phyloP scores from a whole-genome alignment of 2,113 vertebrate genomes.

The Rattus norvegicus region DNA sequence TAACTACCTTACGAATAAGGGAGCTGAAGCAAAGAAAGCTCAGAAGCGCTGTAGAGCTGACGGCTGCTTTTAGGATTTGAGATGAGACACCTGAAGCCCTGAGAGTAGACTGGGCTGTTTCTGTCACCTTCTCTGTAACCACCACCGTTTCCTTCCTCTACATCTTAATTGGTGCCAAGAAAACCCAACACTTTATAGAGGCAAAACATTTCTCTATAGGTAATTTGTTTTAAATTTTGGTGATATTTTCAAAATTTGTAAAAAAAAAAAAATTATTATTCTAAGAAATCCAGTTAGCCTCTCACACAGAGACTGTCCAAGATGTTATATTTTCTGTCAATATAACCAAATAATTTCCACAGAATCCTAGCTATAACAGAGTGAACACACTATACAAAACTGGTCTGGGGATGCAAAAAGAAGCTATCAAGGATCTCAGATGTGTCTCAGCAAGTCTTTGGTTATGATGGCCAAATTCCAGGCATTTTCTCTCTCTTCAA shows the following conservation, averaged over 20 bases:
- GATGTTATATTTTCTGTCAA: not conserved
- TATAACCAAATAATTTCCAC: not conserved
- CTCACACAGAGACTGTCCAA: not conserved
- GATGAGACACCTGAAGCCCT: not conserved
- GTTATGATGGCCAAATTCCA: constrained; percentile 58
- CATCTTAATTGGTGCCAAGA: not conserved
- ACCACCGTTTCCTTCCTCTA: not conserved
- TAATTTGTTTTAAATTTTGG: not conserved
- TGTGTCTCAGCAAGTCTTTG: constrained; percentile 48
- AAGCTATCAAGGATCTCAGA: not conserved
- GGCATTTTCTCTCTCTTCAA: constrained; percentile 66
- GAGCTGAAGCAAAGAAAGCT: constrained; percentile 23
- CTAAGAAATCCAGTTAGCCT: not conserved
- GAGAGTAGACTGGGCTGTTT: not conserved
- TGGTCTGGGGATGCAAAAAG: not conserved
- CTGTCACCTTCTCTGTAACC: not conserved
- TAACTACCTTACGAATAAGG: not conserved
- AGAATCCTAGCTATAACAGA: not conserved
- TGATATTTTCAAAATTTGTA: constrained; percentile 3
- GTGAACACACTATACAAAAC: not conserved
- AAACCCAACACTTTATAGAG: not conserved
- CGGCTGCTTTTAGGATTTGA: not conserved
- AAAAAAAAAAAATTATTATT: not conserved
- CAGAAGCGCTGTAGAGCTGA: not conserved
- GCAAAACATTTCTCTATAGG: not conserved